These are phyloP conservation scores for Pteronura brasiliensis DNA, from an alignment of 2,113 vertebrate species.

Conservation along the genomic window DNA sequence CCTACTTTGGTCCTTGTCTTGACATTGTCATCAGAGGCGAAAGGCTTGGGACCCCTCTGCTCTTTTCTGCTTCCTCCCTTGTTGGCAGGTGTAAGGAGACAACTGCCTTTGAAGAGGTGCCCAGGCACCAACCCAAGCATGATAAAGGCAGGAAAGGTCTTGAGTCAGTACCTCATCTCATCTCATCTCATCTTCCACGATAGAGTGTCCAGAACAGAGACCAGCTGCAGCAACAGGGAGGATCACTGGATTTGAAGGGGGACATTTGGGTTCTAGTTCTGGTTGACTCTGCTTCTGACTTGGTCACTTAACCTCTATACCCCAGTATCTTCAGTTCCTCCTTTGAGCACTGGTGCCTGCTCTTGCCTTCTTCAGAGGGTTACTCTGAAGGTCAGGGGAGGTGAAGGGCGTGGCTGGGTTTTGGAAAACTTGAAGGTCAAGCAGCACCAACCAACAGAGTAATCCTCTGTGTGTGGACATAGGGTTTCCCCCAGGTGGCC, in stretches of 20 bases:
- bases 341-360: background rate
- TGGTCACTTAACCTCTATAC: background rate
- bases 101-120: background rate
- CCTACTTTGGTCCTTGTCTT: background rate
- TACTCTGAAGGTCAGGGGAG: background rate
- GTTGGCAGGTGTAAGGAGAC: background rate
- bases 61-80: background rate
- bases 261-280: background rate
- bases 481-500: background rate
- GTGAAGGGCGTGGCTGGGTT: background rate
- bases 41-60: background rate
- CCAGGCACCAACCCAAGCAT: background rate
- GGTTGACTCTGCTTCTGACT: background rate
- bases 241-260: background rate
- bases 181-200: background rate
- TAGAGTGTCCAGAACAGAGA: background rate
- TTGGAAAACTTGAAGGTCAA: background rate
- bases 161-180: background rate
- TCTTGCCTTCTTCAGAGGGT: background rate
- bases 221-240: fast-evolving
- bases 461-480: fast-evolving
- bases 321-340: background rate
- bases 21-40: background rate
- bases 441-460: background rate
- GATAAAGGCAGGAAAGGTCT: background rate